phyloP scores from a whole-genome alignment of 2,888 invertebrate species.

The Amiota communis region DNA sequence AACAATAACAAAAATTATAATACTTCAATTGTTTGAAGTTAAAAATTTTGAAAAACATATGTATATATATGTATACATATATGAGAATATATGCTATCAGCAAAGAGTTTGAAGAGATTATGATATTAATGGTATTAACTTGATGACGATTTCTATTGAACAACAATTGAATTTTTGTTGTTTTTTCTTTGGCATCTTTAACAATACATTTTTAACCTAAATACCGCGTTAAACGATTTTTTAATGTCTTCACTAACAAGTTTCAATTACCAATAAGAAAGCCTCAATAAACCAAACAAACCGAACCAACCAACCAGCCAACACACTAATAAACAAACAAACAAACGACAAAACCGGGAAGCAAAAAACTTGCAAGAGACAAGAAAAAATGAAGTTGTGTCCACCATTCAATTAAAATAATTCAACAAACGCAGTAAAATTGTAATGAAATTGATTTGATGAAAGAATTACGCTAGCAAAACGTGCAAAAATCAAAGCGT shows the following conservation, averaged over 20 bases:
- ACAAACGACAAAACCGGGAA: conserved; percentile 13
- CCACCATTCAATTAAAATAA: conserved; percentile 63
- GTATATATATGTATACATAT: neutral
- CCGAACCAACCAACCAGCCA: neutral
- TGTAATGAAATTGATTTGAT: conserved; percentile 37
- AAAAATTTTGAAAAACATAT: no score
- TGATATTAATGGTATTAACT: neutral
- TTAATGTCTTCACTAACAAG: conserved; percentile 66
- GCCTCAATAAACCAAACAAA: conserved; percentile 31
- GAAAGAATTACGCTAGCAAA: conserved; percentile 18
- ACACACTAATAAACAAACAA: conserved; percentile 27
- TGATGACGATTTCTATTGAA: neutral
- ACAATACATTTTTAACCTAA: conserved; percentile 66
- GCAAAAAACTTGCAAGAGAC: neutral
- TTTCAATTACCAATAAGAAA: conserved; percentile 61
- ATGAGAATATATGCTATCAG: neutral
- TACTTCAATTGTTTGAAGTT: no score
- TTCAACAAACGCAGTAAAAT: conserved; percentile 61
- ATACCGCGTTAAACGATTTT: conserved; percentile 65
- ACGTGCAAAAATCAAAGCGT: conserved; percentile 25
- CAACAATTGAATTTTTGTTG: conserved; percentile 24
- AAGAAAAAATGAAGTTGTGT: neutral
- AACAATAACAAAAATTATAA: neutral
- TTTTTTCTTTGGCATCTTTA: conserved; percentile 56
- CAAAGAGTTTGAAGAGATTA: no score